These are phyloP conservation scores for Drosophila kokeensis DNA, from an alignment of 2,888 invertebrate genomes.

Conservation along the genomic window DNA sequence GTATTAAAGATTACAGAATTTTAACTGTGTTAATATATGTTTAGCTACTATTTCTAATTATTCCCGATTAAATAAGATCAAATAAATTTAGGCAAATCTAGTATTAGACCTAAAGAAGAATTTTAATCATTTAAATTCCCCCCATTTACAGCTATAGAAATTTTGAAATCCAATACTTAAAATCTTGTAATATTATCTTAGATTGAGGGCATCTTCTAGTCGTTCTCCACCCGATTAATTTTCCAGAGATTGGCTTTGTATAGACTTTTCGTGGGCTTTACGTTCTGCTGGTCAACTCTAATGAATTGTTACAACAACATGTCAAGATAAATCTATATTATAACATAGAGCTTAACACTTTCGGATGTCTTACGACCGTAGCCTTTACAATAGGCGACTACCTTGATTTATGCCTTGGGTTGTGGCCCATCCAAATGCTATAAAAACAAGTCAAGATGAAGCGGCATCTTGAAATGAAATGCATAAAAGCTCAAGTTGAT, in stretches of 20 bases:
- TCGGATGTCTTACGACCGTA: conserved; percentile 10
- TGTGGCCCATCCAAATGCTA: conserved; percentile 20
- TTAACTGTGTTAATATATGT: neutral
- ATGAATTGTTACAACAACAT: conserved; percentile 47
- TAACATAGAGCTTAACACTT: conserved; percentile 48
- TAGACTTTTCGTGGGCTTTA: conserved; percentile 9
- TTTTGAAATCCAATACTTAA: neutral
- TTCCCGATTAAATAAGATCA: neutral
- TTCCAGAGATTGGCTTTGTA: conserved; percentile 1
- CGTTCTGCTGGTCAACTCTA: conserved; percentile 42
- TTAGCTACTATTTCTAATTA: neutral
- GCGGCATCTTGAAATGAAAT: conserved; percentile 41
- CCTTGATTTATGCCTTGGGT: conserved; percentile 42
- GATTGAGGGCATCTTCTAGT: neutral
- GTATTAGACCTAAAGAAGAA: neutral
- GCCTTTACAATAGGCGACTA: conserved; percentile 22
- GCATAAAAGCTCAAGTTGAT: conserved; percentile 20
- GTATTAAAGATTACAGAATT: too few species aligned
- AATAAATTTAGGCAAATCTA: neutral
- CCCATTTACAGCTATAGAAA: neutral
- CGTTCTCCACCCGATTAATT: neutral
- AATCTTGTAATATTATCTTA: neutral
- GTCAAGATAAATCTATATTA: conserved; percentile 40
- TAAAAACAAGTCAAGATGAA: conserved; percentile 21
- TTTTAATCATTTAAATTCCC: neutral